phyloP scores from a whole-genome alignment of 2,888 invertebrate species.

The Junonia oenone region DNA sequence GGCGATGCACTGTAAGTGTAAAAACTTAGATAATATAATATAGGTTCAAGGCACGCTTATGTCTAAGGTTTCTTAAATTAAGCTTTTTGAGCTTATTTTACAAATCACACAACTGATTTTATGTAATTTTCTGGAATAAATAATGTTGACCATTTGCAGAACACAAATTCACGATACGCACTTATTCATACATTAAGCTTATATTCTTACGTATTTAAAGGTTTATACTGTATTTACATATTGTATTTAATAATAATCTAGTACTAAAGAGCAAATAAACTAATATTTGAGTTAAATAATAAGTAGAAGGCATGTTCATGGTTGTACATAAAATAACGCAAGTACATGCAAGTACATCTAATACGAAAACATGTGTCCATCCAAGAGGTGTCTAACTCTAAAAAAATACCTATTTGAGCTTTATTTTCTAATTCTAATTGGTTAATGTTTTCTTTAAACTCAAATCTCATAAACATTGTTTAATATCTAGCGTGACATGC shows the following conservation, averaged over 20 bases:
- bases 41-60: constrained; percentile 21
- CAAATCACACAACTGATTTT: constrained; percentile 16
- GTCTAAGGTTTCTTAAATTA: constrained; percentile 16
- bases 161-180: constrained; percentile 12
- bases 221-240: constrained; percentile 36
- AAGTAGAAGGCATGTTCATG: constrained; percentile 69
- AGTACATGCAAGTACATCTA: constrained; percentile 4
- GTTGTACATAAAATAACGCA: constrained; percentile 33
- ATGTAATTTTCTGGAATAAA: constrained; percentile 4
- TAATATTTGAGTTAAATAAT: constrained; percentile 36
- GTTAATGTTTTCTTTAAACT: constrained; percentile 10
- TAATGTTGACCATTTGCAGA: constrained; percentile 4
- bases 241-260: constrained; percentile 33
- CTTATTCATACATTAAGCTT: constrained; percentile 23
- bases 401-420: constrained; percentile 58
- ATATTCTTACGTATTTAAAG: constrained; percentile 49
- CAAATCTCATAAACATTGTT: constrained; percentile 11
- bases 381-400: constrained; percentile 18
- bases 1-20: constrained; percentile 2
- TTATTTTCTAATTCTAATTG: constrained; percentile 41
- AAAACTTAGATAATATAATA: constrained; percentile 10
- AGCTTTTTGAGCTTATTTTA: constrained; percentile 23
- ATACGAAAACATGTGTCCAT: constrained; percentile 14
- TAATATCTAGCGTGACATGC: constrained; percentile 20
- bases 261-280: constrained; percentile 47